Percentiles rank a stretch among this genome's conserved stretches.
phyloP scores from a whole-genome alignment of 1,140 invertebrate species.

The Lepidurus apus region DNA sequence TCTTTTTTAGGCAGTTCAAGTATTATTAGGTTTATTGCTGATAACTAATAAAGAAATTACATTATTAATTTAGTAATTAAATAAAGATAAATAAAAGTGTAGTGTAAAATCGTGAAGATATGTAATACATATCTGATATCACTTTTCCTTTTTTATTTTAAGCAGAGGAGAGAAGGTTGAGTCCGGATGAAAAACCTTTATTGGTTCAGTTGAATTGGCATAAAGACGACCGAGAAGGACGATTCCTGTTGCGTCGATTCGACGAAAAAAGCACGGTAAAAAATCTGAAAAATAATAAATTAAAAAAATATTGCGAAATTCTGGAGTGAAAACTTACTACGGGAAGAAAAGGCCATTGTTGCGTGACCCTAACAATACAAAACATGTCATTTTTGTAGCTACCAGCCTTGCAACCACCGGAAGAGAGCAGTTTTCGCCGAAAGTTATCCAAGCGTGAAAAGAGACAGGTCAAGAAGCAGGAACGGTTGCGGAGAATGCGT shows the following conservation, averaged over 20 bases:
- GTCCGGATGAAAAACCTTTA: conserved; percentile 85
- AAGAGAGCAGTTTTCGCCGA: conserved; percentile 62
- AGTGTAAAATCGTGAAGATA: not conserved
- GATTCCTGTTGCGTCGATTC: conserved; percentile 86
- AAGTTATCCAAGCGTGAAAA: conserved; percentile 98
- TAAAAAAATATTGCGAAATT: not conserved
- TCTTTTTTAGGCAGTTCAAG: too few relatives aligned
- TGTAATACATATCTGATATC: not conserved
- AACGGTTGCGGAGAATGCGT: conserved; percentile 80
- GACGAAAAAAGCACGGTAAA: conserved; percentile 58
- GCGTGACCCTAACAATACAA: not conserved
- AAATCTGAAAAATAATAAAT: not conserved
- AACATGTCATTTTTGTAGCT: not conserved
- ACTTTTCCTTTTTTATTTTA: not conserved
- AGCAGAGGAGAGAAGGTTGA: conserved; percentile 81
- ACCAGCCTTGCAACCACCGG: conserved; percentile 34
- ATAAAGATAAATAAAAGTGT: too few relatives aligned
- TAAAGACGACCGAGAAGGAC: conserved; percentile 92
- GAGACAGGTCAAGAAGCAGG: conserved; percentile 95
- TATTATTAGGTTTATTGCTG: too few relatives aligned
- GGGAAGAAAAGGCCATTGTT: not conserved
- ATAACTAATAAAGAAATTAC: too few relatives aligned
- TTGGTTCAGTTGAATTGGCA: conserved; percentile 99
- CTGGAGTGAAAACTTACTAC: not conserved
- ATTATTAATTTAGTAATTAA: too few relatives aligned